Percentiles rank a stretch among this genome's conserved stretches.
phyloP scores from a whole-genome alignment of 2,797 vertebrate genomes.

The Sarcoramphus papa region DNA sequence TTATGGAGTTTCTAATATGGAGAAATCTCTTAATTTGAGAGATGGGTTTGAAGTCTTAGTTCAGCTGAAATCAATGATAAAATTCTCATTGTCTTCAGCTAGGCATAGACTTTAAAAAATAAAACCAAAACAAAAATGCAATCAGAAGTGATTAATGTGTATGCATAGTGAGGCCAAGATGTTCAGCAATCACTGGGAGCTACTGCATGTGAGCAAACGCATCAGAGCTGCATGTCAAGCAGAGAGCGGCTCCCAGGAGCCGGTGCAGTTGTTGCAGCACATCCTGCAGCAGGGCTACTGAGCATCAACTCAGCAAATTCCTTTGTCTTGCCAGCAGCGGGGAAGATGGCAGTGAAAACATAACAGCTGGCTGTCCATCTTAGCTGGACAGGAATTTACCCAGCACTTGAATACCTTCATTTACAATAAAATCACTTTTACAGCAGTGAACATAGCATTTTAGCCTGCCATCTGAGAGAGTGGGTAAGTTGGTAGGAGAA shows the following conservation, averaged over 20 bases:
- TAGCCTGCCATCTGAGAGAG: not conserved
- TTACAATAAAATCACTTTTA: not conserved
- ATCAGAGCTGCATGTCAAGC: not conserved
- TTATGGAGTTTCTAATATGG: not conserved
- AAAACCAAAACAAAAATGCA: not conserved
- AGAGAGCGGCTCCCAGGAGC: not conserved
- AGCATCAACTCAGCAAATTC: not conserved
- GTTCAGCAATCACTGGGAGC: not conserved
- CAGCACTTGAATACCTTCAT: not conserved
- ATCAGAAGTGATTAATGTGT: not conserved
- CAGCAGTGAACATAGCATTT: not conserved
- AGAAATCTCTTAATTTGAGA: not conserved
- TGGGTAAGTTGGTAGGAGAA: not conserved
- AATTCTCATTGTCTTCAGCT: not conserved
- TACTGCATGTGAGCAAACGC: accelerated
- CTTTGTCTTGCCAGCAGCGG: not conserved
- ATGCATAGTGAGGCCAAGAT: not conserved
- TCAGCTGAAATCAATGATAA: not conserved
- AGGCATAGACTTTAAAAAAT: not conserved
- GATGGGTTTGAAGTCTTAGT: not conserved
- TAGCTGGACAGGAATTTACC: not conserved
- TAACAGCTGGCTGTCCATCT: not conserved
- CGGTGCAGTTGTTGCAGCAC: not conserved
- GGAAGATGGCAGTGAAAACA: not conserved
- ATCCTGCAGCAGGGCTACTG: not conserved